These are phyloP conservation scores for Lasioglossum leucozonium DNA, from an alignment of 2,888 invertebrate genomes.

Conservation along the genomic window DNA sequence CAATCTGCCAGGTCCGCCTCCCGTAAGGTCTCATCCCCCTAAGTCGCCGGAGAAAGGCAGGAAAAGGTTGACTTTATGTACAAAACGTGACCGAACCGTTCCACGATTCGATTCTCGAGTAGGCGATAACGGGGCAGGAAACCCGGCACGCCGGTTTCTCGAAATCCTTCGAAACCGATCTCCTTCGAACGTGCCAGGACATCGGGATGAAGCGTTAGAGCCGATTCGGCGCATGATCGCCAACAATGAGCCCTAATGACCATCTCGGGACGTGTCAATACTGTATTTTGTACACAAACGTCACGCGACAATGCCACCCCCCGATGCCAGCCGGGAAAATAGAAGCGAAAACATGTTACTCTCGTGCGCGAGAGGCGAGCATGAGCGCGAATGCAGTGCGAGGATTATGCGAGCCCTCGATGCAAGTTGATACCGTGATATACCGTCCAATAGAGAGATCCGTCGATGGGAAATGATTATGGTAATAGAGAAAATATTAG, in stretches of 20 bases:
- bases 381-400: slow-evolving; percentile 76
- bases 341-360: slow-evolving; percentile 75
- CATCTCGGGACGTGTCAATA: slow-evolving; percentile 79
- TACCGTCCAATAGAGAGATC: slow-evolving; percentile 45
- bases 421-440: slow-evolving; percentile 58
- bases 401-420: slow-evolving; percentile 75
- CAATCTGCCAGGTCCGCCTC: slow-evolving; percentile 2
- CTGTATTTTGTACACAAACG: slow-evolving; percentile 82
- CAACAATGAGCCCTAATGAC: slow-evolving; percentile 75
- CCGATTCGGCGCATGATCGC: slow-evolving; percentile 61
- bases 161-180: slow-evolving; percentile 74
- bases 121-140: slow-evolving; percentile 70
- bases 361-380: slow-evolving; percentile 52
- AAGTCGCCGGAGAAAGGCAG: slow-evolving; percentile 24
- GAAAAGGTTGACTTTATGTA: slow-evolving; percentile 67
- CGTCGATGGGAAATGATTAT: slow-evolving; percentile 49
- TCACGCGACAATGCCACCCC: slow-evolving; percentile 75
- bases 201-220: slow-evolving; percentile 69
- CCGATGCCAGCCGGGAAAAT: slow-evolving; percentile 68
- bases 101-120: slow-evolving; percentile 69
- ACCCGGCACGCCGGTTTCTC: slow-evolving; percentile 64
- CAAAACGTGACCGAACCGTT: slow-evolving; percentile 75
- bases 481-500: slow-evolving; percentile 27
- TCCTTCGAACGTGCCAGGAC: slow-evolving; percentile 73
- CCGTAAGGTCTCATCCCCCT: background rate